Percentiles rank a stretch among this genome's conserved stretches.
phyloP scores from a whole-genome alignment of 1,140 invertebrate species.

The Subanguina moxae region DNA sequence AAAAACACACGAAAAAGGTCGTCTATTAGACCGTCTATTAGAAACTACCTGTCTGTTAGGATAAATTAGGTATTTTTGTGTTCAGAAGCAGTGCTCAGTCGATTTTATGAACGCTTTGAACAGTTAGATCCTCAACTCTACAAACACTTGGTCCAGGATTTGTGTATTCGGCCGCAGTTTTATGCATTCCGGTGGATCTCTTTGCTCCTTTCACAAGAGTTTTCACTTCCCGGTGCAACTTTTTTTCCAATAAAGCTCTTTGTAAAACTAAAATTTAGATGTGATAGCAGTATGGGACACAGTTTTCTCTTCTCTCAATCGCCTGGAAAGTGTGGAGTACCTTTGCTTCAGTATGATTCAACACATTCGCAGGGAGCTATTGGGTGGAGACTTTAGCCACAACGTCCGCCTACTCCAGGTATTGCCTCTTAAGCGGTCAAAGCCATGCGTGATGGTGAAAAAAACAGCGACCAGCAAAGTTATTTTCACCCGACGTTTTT shows the following conservation, averaged over 20 bases:
- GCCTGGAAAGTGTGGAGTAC: slow-evolving; percentile 45
- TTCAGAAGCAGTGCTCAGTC: slow-evolving; percentile 40
- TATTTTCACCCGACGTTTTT: too few relatives aligned
- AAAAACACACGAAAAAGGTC: too few relatives aligned
- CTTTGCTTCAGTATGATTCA: slow-evolving; percentile 49
- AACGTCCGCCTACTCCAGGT: slow-evolving; percentile 47
- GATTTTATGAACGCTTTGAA: slow-evolving; percentile 36
- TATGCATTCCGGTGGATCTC: slow-evolving; percentile 96
- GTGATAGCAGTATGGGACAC: slow-evolving; percentile 52
- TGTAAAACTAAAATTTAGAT: slow-evolving; percentile 20
- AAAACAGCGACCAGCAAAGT: too few relatives aligned
- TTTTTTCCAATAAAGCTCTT: neutral
- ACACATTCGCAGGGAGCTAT: slow-evolving; percentile 32
- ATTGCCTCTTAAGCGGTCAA: too few relatives aligned
- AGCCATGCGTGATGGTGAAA: too few relatives aligned
- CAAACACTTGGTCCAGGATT: slow-evolving; percentile 69
- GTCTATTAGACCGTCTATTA: too few relatives aligned
- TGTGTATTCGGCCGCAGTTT: slow-evolving; percentile 87
- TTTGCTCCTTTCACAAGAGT: slow-evolving; percentile 91
- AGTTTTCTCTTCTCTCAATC: slow-evolving; percentile 37
- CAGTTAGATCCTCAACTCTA: slow-evolving; percentile 71
- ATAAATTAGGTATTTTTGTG: too few relatives aligned
- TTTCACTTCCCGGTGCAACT: slow-evolving; percentile 72
- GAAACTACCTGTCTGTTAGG: too few relatives aligned
- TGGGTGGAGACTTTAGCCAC: slow-evolving; percentile 41